A percentile compares a stretch with the other conserved stretches of the same genome.
These are phyloP conservation scores for Pseudomyrmex gracilis DNA, from an alignment of 1,140 invertebrate species.

Conservation along the genomic window DNA sequence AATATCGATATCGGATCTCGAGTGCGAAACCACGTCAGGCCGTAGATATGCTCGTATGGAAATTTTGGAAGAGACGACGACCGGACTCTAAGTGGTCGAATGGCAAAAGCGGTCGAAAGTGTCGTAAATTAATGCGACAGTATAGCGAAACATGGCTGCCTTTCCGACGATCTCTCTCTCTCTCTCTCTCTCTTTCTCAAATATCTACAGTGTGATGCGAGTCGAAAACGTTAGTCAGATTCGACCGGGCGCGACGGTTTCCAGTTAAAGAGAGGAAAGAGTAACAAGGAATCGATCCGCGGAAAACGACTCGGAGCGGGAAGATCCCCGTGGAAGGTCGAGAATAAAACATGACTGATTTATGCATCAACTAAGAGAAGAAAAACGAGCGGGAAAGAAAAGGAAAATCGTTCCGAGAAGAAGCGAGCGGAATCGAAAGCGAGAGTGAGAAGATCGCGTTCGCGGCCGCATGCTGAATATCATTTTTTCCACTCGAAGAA, in stretches of 20 bases:
- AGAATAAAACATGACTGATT: conserved; percentile 76
- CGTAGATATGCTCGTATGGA: conserved; percentile 58
- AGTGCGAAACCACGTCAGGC: conserved; percentile 51
- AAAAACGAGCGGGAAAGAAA: neutral
- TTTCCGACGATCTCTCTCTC: conserved; percentile 18
- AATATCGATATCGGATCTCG: conserved; percentile 39
- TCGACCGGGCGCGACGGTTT: conserved; percentile 10
- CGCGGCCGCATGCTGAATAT: conserved; percentile 71
- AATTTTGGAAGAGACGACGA: conserved; percentile 12
- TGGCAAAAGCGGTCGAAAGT: conserved; percentile 63
- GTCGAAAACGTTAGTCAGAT: conserved; percentile 27
- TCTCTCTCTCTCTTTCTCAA: neutral
- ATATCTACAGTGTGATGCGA: neutral
- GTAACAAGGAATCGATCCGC: conserved; percentile 71
- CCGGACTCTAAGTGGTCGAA: conserved; percentile 33
- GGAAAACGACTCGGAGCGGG: conserved; percentile 70
- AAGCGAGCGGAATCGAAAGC: conserved; percentile 10
- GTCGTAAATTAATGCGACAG: conserved; percentile 74
- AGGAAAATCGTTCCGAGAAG: conserved; percentile 31
- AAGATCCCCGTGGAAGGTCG: conserved; percentile 65
- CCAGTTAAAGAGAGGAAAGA: conserved; percentile 20
- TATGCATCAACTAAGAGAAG: conserved; percentile 58
- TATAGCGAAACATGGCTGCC: conserved; percentile 50
- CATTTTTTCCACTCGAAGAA: conserved; percentile 75
- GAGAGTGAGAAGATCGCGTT: conserved; percentile 6